phyloP scores from a whole-genome alignment of 2,797 vertebrate genomes.

The Onychomys torridus region DNA sequence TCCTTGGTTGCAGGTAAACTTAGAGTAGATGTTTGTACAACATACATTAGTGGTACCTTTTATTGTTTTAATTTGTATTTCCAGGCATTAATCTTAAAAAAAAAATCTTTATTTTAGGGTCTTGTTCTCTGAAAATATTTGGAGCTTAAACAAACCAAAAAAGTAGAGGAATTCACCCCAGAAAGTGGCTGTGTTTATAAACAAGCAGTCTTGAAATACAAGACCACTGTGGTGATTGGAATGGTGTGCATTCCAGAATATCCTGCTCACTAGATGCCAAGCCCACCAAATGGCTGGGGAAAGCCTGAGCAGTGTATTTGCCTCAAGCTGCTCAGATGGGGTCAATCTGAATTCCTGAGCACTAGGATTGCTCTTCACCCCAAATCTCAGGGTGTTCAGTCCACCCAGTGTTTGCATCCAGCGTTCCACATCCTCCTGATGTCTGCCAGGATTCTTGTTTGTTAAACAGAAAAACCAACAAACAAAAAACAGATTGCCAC shows the following conservation, averaged over 20 bases:
- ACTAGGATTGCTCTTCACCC: background rate
- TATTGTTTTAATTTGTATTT: conserved; percentile 48
- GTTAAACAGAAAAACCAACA: background rate
- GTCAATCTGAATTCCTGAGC: conserved; percentile 67
- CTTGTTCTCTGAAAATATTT: conserved; percentile 56
- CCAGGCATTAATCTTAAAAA: conserved; percentile 44
- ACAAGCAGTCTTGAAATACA: conserved; percentile 75
- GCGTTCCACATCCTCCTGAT: conserved; percentile 49
- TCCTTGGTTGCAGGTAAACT: conserved; percentile 48
- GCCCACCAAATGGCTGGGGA: background rate
- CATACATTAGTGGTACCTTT: conserved; percentile 1
- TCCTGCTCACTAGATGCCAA: conserved; percentile 60
- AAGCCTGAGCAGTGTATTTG: conserved; percentile 61
- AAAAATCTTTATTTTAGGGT: conserved; percentile 54
- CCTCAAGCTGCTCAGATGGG: conserved; percentile 65
- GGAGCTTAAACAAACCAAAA: conserved; percentile 63
- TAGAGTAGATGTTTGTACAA: conserved; percentile 26
- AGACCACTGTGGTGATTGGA: conserved; percentile 72
- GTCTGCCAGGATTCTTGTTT: conserved; percentile 54
- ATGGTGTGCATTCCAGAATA: conserved; percentile 71
- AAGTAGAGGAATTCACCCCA: conserved; percentile 73
- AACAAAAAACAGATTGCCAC: conserved; percentile 63
- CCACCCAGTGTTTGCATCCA: conserved; percentile 51
- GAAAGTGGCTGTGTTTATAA: conserved; percentile 79
- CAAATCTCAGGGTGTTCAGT: background rate